Evolutionary conservation across 2,888 invertebrate genomes (phyloP).

Genomic region (Ctena decussata): DNA sequence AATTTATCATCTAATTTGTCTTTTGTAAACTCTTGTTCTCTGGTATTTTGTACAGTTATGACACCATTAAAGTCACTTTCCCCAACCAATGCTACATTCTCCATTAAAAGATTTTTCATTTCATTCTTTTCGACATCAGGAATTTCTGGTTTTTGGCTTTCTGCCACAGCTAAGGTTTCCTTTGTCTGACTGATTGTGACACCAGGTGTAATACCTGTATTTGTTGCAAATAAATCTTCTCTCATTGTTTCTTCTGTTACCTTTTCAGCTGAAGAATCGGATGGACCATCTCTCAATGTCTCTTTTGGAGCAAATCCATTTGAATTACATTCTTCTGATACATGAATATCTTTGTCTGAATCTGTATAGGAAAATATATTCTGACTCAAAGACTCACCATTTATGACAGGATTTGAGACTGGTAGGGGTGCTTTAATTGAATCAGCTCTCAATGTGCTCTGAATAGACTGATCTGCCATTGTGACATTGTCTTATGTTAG

Average conservation of each 20-base stretch:
- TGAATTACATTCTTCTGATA: not conserved
- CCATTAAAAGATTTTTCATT: not conserved
- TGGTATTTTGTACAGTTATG: not conserved
- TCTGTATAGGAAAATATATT: not conserved
- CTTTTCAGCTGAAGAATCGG: too few species aligned
- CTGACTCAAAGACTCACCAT: not conserved
- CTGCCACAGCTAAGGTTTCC: not conserved
- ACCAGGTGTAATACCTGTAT: too few species aligned
- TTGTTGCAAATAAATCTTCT: too few species aligned
- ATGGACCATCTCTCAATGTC: too few species aligned
- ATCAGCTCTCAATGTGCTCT: not conserved
- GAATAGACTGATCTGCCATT: not conserved
- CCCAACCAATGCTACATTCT: not conserved
- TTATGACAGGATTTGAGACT: not conserved
- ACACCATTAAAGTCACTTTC: not conserved
- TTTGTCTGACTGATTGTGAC: too few species aligned
- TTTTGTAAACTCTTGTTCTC: not conserved
- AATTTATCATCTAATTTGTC: constrained; percentile 22
- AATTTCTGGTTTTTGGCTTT: not conserved
- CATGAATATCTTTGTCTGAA: not conserved
- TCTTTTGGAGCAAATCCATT: too few species aligned
- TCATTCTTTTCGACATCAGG: not conserved
- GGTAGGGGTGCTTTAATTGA: not conserved
- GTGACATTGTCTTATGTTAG: not conserved
- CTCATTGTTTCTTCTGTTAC: too few species aligned